phyloP scores from a whole-genome alignment of 1,140 invertebrate species.

The Linepithema humile region DNA sequence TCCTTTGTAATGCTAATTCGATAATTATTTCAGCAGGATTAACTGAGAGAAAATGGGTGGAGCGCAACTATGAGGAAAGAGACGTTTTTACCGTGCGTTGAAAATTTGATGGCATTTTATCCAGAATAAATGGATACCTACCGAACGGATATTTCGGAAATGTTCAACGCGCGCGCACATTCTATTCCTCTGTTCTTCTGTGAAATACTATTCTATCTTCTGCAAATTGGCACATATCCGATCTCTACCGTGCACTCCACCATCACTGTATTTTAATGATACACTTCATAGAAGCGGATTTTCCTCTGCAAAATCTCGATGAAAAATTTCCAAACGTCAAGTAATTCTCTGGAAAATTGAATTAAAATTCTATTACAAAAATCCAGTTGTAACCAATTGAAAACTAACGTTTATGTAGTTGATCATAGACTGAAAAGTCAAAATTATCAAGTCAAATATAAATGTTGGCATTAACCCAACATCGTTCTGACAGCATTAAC shows the following conservation, averaged over 20 bases:
- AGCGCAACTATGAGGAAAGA: constrained; percentile 34
- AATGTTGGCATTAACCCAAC: not conserved
- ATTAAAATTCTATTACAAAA: not conserved
- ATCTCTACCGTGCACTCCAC: not conserved
- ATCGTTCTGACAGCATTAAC: not conserved
- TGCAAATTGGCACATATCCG: not conserved
- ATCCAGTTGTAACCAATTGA: not conserved
- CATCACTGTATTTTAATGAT: constrained; percentile 8
- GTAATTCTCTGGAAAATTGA: not conserved
- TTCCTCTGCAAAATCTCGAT: not conserved
- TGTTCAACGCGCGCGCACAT: not conserved
- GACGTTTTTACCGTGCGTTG: not conserved
- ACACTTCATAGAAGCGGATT: not conserved
- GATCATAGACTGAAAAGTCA: not conserved
- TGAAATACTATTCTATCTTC: not conserved
- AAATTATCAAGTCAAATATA: not conserved
- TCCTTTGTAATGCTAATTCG: constrained; percentile 71
- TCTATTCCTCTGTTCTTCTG: not conserved
- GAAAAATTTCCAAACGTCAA: constrained; percentile 10
- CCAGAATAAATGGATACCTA: not conserved
- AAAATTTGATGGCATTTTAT: not conserved
- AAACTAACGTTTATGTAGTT: not conserved
- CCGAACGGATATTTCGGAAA: not conserved
- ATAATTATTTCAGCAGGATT: constrained; percentile 67
- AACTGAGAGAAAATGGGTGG: not conserved